phyloP scores from a whole-genome alignment of 1,140 invertebrate species.

The Drosophila micromelanica region DNA sequence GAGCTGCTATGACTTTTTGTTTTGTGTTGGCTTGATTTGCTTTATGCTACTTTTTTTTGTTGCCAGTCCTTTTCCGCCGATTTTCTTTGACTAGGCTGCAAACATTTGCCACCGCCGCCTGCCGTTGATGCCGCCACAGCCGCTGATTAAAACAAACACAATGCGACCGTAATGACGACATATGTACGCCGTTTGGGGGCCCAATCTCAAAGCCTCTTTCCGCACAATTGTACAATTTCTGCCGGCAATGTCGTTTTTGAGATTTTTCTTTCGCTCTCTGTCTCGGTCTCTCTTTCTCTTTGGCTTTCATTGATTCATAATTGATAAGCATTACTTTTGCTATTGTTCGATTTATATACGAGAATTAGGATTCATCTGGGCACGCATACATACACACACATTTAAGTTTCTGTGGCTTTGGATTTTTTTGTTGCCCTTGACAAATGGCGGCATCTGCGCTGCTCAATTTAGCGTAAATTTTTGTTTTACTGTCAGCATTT shows the following conservation, averaged over 20 bases:
- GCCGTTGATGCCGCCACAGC: conserved; percentile 41
- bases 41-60: conserved; percentile 19
- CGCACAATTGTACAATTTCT: conserved; percentile 82
- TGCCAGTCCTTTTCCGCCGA: conserved; percentile 12
- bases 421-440: conserved; percentile 28
- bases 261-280: conserved; percentile 11
- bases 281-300: conserved; percentile 13
- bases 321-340: conserved; percentile 82
- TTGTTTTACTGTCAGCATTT: conserved; percentile 61
- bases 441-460: conserved; percentile 51
- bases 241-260: conserved; percentile 45
- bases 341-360: conserved; percentile 67
- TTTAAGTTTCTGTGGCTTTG: conserved; percentile 6
- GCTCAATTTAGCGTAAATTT: conserved; percentile 77
- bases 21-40: conserved; percentile 38
- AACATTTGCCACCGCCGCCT: conserved; percentile 58
- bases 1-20: not conserved
- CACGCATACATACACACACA: not conserved
- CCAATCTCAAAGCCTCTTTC: conserved; percentile 58
- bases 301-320: conserved; percentile 78
- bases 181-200: conserved; percentile 56
- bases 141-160: conserved; percentile 83
- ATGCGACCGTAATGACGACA: conserved; percentile 80
- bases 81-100: conserved; percentile 45
- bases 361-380: conserved; percentile 9